phyloP scores from a whole-genome alignment of 2,888 invertebrate genomes.

The Drosophila recens region DNA sequence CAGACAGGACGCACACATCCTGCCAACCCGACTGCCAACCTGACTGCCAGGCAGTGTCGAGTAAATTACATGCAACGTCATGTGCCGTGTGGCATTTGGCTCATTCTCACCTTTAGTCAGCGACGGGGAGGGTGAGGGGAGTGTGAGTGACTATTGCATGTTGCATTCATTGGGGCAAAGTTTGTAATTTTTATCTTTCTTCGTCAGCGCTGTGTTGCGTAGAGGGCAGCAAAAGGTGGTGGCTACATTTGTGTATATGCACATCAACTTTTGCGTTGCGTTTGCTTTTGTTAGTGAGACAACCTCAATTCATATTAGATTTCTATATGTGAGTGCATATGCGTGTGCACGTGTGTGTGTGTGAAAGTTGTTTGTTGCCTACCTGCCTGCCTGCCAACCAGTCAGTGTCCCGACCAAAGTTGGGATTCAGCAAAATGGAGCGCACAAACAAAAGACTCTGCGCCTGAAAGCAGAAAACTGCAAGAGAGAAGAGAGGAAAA shows the following conservation, averaged over 20 bases:
- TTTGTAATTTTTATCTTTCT: constrained; percentile 28
- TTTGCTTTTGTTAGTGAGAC: constrained; percentile 79
- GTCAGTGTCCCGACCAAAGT: constrained; percentile 65
- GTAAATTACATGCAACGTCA: constrained; percentile 81
- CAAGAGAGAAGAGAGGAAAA: constrained; percentile 7
- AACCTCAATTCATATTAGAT: constrained; percentile 85
- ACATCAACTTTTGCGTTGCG: constrained; percentile 58
- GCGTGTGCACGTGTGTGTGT: constrained; percentile 27
- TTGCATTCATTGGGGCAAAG: constrained; percentile 68
- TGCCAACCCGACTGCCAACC: constrained; percentile 28
- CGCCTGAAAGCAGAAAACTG: constrained; percentile 44
- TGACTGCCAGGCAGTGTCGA: constrained; percentile 65
- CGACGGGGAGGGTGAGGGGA: not conserved
- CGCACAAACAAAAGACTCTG: constrained; percentile 76
- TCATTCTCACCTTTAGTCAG: constrained; percentile 71
- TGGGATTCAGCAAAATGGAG: constrained; percentile 79
- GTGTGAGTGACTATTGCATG: constrained; percentile 31
- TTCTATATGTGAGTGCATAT: constrained; percentile 32
- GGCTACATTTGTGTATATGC: constrained; percentile 48
- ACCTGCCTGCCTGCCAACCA: constrained; percentile 4
- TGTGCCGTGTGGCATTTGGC: constrained; percentile 77
- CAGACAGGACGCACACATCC: constrained; percentile 69
- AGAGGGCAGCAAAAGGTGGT: constrained; percentile 67
- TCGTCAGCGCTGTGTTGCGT: constrained; percentile 49
- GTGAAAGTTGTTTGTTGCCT: constrained; percentile 52